These are phyloP conservation scores for Drosophila tristis DNA, from an alignment of 1,140 invertebrate species.

Conservation along the genomic window DNA sequence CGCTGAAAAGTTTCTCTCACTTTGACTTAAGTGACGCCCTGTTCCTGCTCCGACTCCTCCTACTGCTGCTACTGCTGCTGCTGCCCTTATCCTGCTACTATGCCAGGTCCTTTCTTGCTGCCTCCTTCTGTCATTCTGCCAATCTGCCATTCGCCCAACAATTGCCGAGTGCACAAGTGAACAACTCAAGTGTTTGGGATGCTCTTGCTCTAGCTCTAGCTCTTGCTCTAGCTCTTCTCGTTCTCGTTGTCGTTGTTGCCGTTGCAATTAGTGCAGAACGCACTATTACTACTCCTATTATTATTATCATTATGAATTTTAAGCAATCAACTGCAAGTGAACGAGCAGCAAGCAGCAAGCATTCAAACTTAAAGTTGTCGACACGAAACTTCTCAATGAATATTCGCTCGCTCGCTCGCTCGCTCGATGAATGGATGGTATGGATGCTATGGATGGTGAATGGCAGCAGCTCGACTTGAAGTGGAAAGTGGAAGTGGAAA, in stretches of 20 bases:
- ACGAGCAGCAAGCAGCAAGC: constrained; percentile 52
- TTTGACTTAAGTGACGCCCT: constrained; percentile 41
- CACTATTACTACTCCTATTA: constrained; percentile 80
- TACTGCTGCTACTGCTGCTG: neutral
- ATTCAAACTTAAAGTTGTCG: constrained; percentile 69
- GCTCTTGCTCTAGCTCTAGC: constrained; percentile 6
- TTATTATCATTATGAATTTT: constrained; percentile 82
- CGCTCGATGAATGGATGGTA: no score
- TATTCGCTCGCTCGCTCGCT: neutral
- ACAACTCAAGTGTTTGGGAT: constrained; percentile 58
- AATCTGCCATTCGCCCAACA: constrained; percentile 3
- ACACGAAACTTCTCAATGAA: constrained; percentile 26
- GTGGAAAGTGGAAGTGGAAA: constrained; percentile 18
- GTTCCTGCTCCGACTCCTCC: neutral
- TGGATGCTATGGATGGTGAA: no score
- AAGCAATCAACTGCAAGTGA: constrained; percentile 70
- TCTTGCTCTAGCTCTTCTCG: neutral
- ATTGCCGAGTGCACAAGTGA: constrained; percentile 55
- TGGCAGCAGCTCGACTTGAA: no score
- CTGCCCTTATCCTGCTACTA: no score
- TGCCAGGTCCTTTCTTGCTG: no score
- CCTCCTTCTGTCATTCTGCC: no score
- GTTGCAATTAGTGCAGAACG: constrained; percentile 75
- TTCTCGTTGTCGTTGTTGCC: constrained; percentile 39
- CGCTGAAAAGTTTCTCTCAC: constrained; percentile 51